Base-by-base conservation (phyloP, 2,888 invertebrate species). In the Isotomurus palustris region DNA sequence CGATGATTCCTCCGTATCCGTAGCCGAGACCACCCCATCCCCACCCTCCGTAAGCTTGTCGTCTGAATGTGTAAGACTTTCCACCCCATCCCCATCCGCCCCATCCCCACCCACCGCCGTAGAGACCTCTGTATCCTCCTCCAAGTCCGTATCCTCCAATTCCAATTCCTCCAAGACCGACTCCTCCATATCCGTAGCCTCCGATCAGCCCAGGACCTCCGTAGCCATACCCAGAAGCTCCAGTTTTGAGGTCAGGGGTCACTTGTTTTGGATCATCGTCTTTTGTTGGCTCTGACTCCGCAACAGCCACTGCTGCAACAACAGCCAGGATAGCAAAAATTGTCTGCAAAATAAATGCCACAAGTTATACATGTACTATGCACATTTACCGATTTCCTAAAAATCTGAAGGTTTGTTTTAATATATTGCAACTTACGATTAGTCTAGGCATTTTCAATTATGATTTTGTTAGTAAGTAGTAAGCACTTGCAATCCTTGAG, bases 281-380 rank as follows among this genome's bases (percentile, higher is more conserved):
- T 14, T 38, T 19, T 19, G 14, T 38, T 19, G 14, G 14, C 38
- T 38, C 38, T 10, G 32, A 8, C 14, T 38, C 38, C 17, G 44
- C 35, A 22, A 38, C 58, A 24, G 40, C 21, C 12, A 48, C 40
- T 8, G 50, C 40, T 12, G 58, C 58, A 29, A 53, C 12, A 28
- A 53, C n/a, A 43, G 58, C 58, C 28, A 58, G 44, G 21, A 58
- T 27, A 21, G 43, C 48, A 28, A 50, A 4, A 35, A 43, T 21
- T 28, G 36, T 22, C 58, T 58, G 22, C 22, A 36, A 19, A 19
- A 43, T 32, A 43, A 44, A 43, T 28, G 5, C 14, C 14, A 17
- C 19, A 10, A 10, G 8, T 32, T 14, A 32, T 8, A 14, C 8
- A 32, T 32, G 14, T n/a, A 17, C 19, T 17, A 38, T 17, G 19